A percentile compares a stretch with the other conserved stretches of the same genome.
Evolutionary conservation across 2,888 invertebrate species (phyloP).

Genomic region (Gastracanthus pulcherrimus): DNA sequence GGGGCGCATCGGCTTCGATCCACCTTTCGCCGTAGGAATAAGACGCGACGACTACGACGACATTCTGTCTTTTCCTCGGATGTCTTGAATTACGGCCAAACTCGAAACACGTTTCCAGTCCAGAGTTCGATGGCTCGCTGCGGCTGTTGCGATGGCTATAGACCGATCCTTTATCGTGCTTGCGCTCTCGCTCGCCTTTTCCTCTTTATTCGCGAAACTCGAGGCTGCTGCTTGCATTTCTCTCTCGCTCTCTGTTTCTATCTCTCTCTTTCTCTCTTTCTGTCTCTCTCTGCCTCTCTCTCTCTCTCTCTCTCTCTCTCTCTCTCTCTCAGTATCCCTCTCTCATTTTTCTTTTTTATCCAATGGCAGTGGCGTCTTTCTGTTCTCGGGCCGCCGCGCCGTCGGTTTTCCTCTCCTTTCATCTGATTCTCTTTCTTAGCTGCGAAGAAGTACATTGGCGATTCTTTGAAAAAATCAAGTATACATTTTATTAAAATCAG

Average conservation of each 20-base stretch:
- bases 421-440: constrained; percentile 15
- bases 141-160: constrained; percentile 40
- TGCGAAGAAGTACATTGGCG: too few species aligned
- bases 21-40: background rate
- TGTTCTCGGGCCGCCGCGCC: background rate
- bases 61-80: constrained; percentile 21
- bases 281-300: background rate
- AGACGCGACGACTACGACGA: background rate
- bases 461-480: too few species aligned
- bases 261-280: background rate
- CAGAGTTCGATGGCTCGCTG: background rate
- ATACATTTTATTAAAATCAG: too few species aligned
- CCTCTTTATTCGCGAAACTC: constrained; percentile 13
- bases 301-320: too few species aligned
- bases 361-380: too few species aligned
- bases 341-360: too few species aligned
- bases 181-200: background rate
- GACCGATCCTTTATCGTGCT: constrained; percentile 49
- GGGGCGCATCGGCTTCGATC: constrained; percentile 46
- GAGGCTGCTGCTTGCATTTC: background rate
- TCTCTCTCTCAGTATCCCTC: too few species aligned
- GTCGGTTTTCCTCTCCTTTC: background rate
- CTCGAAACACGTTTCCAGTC: constrained; percentile 55
- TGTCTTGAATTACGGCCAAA: constrained; percentile 56
- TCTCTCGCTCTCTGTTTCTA: background rate